phyloP scores from a whole-genome alignment of 2,113 vertebrate species.

The Fukomys damarensis region DNA sequence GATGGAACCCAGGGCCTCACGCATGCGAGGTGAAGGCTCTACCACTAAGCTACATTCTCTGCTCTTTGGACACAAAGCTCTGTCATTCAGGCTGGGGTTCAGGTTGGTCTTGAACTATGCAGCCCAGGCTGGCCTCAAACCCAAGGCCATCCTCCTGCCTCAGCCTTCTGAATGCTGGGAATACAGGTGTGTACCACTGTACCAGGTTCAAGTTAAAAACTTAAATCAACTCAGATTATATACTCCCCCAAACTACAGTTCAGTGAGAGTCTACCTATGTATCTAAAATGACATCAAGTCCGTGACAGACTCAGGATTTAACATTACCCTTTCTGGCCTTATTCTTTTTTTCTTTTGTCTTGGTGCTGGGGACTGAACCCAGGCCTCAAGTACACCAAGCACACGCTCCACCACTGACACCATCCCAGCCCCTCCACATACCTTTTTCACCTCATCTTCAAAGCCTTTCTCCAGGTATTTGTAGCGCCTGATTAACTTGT shows the following conservation, averaged over 20 bases:
- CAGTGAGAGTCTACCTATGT: neutral
- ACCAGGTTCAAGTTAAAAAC: neutral
- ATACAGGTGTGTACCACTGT: neutral
- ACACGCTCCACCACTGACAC: too few relatives aligned
- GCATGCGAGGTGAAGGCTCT: neutral
- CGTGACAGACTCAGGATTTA: neutral
- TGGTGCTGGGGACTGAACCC: too few relatives aligned
- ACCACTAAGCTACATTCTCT: neutral
- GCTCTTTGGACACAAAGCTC: neutral
- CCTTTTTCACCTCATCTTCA: constrained; percentile 99
- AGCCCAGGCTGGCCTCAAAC: too few relatives aligned
- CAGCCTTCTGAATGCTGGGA: neutral
- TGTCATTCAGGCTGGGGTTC: too few relatives aligned
- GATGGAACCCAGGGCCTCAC: too few relatives aligned
- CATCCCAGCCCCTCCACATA: constrained; percentile 73
- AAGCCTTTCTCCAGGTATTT: constrained; percentile 99
- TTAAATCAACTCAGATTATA: neutral
- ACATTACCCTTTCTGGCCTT: neutral
- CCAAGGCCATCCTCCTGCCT: neutral
- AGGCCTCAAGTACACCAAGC: neutral
- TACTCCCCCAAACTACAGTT: neutral
- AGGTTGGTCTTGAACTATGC: too few relatives aligned
- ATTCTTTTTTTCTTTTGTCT: neutral
- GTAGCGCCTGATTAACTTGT: constrained; percentile 99
- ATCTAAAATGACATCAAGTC: neutral